Base-by-base conservation (phyloP, 2,888 invertebrate species). In the Cantharis lateralis region DNA sequence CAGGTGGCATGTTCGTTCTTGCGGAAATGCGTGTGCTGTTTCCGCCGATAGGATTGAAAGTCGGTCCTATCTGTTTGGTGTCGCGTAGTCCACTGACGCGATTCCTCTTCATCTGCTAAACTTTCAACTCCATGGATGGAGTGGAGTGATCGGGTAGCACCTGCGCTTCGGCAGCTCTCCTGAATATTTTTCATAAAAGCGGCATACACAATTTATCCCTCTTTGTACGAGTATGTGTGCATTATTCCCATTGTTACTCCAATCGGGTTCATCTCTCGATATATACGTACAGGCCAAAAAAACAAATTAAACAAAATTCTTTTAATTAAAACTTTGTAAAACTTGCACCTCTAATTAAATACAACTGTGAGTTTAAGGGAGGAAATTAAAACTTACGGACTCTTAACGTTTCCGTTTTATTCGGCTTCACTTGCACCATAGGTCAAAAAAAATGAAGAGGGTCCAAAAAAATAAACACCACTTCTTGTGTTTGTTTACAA, bases 1-100 rank as follows among this genome's bases (percentile, higher is more conserved):
- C 85, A 83, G 85, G 86, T 83, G 86, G 85, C 85, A 86, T 86
- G 85, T 83, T 85, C 84, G 83, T 74, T 82, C 78, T 82, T 81
- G 83, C 79, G 83, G 80, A 82, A 83, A 82, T 79, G 82, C 82
- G 82, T 82, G 80, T 72, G 76, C 70, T 77, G 79, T 72, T 79
- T 75, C 70, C 76, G 79, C 76, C 74, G 76, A 70, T 78, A 71
- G 77, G 64, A 70, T 71, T 71, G 71, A 71, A 32, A 72, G 28
- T 24, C 63, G 63, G 76, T 79, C 74, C 75, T 76, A 70, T 79
- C 78, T 70, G 80, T 61, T 78, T 77, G 79, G 70, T 73, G 74
- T 76, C 79, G 77, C 75, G 77, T 77, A 75, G 75, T 76, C 79
- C 80, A 80, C 80, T 80, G 80, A 79, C 80, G 78, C 79, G 76